A percentile compares a stretch with the other conserved stretches of the same genome.
phyloP scores from a whole-genome alignment of 1,140 invertebrate genomes.

The Drosophila persimilis region DNA sequence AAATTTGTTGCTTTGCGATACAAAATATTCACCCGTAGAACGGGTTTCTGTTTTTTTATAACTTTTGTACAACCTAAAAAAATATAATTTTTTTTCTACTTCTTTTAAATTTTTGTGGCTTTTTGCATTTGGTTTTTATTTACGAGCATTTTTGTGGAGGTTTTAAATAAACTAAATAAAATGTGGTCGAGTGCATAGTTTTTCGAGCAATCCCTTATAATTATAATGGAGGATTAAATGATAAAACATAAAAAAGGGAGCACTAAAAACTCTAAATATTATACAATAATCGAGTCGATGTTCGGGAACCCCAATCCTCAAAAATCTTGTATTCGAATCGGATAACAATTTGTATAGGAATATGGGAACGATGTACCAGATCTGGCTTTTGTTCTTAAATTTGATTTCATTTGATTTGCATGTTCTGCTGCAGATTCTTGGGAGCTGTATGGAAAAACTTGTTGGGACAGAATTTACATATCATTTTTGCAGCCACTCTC shows the following conservation, averaged over 20 bases:
- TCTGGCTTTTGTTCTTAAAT: slow-evolving; percentile 3
- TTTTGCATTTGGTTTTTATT: slow-evolving; percentile 19
- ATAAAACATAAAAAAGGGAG: too few species aligned
- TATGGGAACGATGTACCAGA: too few species aligned
- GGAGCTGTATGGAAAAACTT: slow-evolving; percentile 33
- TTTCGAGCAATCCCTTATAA: neutral
- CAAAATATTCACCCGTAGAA: slow-evolving; percentile 40
- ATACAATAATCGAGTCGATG: too few species aligned
- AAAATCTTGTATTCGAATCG: too few species aligned
- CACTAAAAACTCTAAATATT: too few species aligned
- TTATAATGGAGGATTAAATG: too few species aligned
- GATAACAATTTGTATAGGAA: too few species aligned
- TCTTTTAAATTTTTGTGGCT: neutral
- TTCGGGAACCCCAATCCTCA: too few species aligned
- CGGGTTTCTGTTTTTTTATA: slow-evolving; percentile 15
- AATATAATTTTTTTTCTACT: too few species aligned
- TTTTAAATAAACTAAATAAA: too few species aligned
- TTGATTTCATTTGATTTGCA: slow-evolving; percentile 6
- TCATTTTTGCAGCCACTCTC: slow-evolving; percentile 34
- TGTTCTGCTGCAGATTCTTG: too few species aligned
- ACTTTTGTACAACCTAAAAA: too few species aligned
- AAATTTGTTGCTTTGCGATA: slow-evolving; percentile 35
- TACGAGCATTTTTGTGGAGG: slow-evolving; percentile 4
- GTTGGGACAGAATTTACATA: slow-evolving; percentile 53
- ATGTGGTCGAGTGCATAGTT: slow-evolving; percentile 2